phyloP scores from a whole-genome alignment of 2,113 vertebrate genomes.

The Machaerirhynchus nigripectus region DNA sequence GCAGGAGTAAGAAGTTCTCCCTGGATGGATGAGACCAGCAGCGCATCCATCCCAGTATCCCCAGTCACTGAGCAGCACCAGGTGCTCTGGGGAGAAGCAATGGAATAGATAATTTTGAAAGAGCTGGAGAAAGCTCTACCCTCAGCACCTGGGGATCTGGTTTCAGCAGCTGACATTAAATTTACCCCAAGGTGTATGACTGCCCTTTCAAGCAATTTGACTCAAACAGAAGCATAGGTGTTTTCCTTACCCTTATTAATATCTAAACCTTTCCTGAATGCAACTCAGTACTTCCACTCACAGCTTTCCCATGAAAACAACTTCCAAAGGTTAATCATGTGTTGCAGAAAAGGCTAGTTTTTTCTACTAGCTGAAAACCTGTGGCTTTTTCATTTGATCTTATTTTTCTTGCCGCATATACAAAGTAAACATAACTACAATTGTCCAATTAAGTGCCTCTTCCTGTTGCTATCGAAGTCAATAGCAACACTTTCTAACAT shows the following conservation, averaged over 20 bases:
- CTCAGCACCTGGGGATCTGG: not conserved
- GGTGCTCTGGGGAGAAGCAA: not conserved
- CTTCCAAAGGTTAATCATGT: not conserved
- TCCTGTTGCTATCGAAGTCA: conserved; percentile 41
- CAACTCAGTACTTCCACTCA: not conserved
- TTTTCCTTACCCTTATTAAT: not conserved
- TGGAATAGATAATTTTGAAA: not conserved
- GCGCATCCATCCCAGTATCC: not conserved
- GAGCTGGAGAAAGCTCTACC: not conserved
- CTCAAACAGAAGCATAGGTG: not conserved
- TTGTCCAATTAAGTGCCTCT: conserved; percentile 18
- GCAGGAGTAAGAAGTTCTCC: not conserved
- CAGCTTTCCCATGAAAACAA: conserved; percentile 2
- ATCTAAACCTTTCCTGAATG: not conserved
- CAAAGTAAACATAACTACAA: conserved; percentile 38
- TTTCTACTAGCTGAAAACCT: conserved; percentile 5
- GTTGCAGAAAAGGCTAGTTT: conserved; percentile 4
- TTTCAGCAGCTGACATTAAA: not conserved
- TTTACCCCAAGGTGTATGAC: not conserved
- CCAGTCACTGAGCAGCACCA: not conserved
- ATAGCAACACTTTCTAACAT: conserved; percentile 24
- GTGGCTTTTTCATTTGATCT: conserved; percentile 41
- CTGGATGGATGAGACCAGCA: not conserved
- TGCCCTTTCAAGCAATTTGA: not conserved
- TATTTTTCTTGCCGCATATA: not conserved